Percentiles rank a stretch among this genome's conserved stretches.
phyloP scores from a whole-genome alignment of 2,113 vertebrate species.

The Oreochromis tanganicae region DNA sequence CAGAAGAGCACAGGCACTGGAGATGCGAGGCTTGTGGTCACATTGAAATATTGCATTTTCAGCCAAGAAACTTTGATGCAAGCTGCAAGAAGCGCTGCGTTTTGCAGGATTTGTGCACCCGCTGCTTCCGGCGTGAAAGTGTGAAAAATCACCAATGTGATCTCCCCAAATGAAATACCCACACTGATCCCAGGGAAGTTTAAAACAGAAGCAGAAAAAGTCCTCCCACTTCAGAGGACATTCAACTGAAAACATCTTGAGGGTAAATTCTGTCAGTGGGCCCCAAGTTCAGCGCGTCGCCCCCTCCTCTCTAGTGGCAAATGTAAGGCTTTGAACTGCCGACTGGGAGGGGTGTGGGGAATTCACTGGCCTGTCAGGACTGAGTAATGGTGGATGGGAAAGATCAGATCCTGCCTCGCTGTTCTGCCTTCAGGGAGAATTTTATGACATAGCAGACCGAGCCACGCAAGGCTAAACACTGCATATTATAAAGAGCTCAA shows the following conservation, averaged over 20 bases:
- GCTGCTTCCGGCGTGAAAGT: not conserved
- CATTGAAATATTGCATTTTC: not conserved
- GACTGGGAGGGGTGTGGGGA: conserved; percentile 21
- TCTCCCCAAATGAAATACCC: not conserved
- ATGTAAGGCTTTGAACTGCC: conserved; percentile 50
- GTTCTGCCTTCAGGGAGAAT: conserved; percentile 20
- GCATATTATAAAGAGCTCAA: not conserved
- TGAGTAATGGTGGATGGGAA: conserved; percentile 55
- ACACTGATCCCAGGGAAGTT: not conserved
- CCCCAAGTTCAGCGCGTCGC: conserved; percentile 18
- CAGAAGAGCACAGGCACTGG: not conserved
- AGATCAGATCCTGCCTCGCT: conserved; percentile 29
- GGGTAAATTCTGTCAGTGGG: conserved; percentile 45
- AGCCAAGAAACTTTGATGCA: not conserved
- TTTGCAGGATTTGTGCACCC: not conserved
- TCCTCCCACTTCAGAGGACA: conserved; percentile 21
- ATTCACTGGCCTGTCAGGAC: conserved; percentile 49
- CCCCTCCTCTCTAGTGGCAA: conserved; percentile 31
- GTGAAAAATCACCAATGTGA: not conserved
- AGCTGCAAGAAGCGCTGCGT: not conserved
- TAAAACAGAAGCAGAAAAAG: conserved; percentile 31
- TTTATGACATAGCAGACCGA: not conserved
- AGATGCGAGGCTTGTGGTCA: not conserved
- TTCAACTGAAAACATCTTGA: conserved; percentile 53
- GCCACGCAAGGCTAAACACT: not conserved